Conservation (phyloP, 2,797 vertebrate species). For the Rhinichthys osculus region DNA sequence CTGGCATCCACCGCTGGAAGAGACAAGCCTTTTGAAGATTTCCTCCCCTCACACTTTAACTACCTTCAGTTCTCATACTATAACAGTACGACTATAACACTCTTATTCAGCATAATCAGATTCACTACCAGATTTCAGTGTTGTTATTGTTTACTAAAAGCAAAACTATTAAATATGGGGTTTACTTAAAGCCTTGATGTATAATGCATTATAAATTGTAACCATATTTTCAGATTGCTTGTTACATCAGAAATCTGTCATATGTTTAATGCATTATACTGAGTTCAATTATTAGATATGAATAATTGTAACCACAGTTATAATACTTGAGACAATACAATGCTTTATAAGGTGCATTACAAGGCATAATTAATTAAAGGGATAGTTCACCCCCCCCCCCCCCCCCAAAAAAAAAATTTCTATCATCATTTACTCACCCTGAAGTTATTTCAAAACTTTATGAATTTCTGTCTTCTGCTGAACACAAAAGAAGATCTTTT, state of each 20-base stretch:
- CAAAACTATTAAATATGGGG: not conserved
- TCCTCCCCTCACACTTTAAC: constrained; percentile 91
- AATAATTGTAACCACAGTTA: no score
- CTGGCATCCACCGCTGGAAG: constrained; percentile 81
- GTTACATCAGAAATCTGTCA: not conserved
- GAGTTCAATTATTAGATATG: not conserved
- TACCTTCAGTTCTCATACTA: constrained; percentile 98
- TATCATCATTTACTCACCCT: not conserved
- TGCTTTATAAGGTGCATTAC: not conserved
- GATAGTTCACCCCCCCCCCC: not conserved
- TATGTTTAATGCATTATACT: not conserved
- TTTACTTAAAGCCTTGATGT: not conserved
- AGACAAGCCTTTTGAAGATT: constrained; percentile 88
- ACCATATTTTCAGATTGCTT: not conserved
- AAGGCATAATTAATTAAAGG: not conserved
- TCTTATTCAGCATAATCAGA: not conserved
- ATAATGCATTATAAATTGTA: not conserved
- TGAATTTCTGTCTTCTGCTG: not conserved
- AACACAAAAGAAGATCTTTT: not conserved
- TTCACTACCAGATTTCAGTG: not conserved
- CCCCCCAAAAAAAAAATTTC: not conserved
- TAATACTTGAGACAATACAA: not conserved
- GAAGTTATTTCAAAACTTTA: not conserved
- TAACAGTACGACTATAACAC: constrained; percentile 83
- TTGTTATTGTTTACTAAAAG: not conserved